Evolutionary conservation across 2,888 invertebrate genomes (phyloP).

Genomic region (Hemicrepidius hirtus): DNA sequence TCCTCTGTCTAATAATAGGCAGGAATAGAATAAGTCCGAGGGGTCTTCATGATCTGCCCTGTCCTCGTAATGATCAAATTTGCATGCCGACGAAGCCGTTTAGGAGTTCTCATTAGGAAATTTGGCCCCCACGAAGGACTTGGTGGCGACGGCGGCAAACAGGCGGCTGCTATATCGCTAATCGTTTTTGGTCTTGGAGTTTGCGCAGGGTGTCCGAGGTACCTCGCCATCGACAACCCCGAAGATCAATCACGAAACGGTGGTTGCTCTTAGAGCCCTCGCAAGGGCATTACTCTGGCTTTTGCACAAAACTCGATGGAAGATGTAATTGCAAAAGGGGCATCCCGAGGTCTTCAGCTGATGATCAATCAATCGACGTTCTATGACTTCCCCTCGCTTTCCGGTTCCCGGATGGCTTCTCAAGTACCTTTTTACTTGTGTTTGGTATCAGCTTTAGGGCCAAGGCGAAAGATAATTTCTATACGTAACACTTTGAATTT

Average conservation of each 20-base stretch:
- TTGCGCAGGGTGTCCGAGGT: slow-evolving; percentile 24
- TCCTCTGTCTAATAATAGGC: slow-evolving; percentile 21
- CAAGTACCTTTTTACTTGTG: slow-evolving; percentile 26
- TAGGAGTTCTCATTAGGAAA: slow-evolving; percentile 29
- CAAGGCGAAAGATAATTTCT: too few species aligned
- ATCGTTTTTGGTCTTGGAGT: slow-evolving; percentile 38
- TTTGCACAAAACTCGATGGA: slow-evolving; percentile 2
- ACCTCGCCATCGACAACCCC: slow-evolving; percentile 34
- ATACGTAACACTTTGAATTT: too few species aligned
- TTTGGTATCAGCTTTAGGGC: not conserved
- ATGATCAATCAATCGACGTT: slow-evolving; percentile 33
- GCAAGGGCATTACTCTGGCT: not conserved
- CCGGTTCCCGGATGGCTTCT: slow-evolving; percentile 9
- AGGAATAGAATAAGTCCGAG: slow-evolving; percentile 11
- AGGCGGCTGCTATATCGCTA: slow-evolving; percentile 39
- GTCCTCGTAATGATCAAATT: slow-evolving; percentile 28
- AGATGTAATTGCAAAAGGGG: slow-evolving; percentile 25
- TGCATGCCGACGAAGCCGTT: slow-evolving; percentile 12
- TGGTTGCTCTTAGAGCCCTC: not conserved
- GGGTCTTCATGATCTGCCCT: slow-evolving; percentile 11
- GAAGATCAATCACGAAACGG: slow-evolving; percentile 34
- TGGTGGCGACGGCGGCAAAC: slow-evolving; percentile 32
- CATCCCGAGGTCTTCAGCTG: slow-evolving; percentile 18
- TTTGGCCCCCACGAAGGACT: slow-evolving; percentile 41
- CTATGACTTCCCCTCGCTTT: slow-evolving; percentile 16